A percentile compares a stretch with the other conserved stretches of the same genome.
Conservation (phyloP, 2,888 invertebrate species). For the Proisotoma minuta region DNA sequence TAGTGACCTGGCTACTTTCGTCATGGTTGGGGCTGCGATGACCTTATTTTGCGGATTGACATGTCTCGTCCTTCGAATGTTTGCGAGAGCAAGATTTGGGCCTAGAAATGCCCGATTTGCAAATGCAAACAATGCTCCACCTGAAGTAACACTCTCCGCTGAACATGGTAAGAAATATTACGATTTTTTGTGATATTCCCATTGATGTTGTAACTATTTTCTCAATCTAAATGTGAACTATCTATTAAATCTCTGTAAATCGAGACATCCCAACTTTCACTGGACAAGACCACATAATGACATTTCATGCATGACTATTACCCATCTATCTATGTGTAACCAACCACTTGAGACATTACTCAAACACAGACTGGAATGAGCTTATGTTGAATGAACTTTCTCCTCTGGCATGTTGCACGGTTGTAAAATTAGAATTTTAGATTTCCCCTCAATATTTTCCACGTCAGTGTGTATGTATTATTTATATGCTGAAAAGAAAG, state of each 20-base stretch:
- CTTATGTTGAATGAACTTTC: too few species aligned
- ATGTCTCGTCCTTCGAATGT: conserved; percentile 44
- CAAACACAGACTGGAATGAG: too few species aligned
- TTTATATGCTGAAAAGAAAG: too few species aligned
- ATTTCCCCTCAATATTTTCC: too few species aligned
- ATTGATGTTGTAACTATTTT: background rate
- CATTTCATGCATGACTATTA: too few species aligned
- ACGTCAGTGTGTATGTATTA: too few species aligned
- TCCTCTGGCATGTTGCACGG: too few species aligned
- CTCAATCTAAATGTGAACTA: background rate
- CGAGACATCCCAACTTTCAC: too few species aligned
- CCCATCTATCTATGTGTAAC: too few species aligned
- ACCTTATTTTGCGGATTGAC: conserved; percentile 45
- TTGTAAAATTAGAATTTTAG: too few species aligned
- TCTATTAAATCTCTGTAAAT: background rate
- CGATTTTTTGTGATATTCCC: background rate
- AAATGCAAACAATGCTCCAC: conserved; percentile 45
- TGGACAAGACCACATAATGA: too few species aligned
- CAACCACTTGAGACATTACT: too few species aligned
- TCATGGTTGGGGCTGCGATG: conserved; percentile 45
- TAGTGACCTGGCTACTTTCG: conserved; percentile 45
- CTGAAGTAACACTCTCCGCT: conserved; percentile 44
- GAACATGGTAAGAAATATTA: conserved; percentile 40
- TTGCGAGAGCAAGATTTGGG: conserved; percentile 46
- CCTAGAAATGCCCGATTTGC: conserved; percentile 42